Evolutionary conservation across 2,113 vertebrate species (phyloP).

Genomic region (Hoplias malabaricus): DNA sequence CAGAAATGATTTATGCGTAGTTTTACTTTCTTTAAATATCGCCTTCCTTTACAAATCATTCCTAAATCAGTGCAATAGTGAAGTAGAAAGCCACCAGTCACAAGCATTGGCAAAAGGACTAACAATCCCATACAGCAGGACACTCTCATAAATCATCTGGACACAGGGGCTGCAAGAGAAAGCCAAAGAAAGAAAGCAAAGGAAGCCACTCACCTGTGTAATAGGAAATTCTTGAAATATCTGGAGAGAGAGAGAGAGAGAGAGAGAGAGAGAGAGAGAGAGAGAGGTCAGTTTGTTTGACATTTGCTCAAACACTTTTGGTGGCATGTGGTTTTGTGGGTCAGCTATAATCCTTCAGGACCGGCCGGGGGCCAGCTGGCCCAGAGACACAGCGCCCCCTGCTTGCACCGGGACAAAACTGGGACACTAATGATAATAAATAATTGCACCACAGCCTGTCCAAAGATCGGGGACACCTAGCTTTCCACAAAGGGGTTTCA

Average conservation of each 20-base stretch:
- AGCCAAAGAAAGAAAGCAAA: background rate
- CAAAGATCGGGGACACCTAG: too few species aligned
- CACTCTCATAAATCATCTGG: background rate
- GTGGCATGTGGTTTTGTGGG: constrained; percentile 48
- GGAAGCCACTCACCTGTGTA: constrained; percentile 79
- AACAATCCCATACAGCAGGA: background rate
- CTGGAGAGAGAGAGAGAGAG: constrained; percentile 70
- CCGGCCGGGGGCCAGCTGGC: background rate
- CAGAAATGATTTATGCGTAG: too few species aligned
- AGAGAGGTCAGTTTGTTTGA: constrained; percentile 44
- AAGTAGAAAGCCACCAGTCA: background rate
- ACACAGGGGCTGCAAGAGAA: background rate
- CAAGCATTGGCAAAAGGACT: background rate
- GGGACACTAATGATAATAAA: background rate
- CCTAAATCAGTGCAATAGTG: background rate
- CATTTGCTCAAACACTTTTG: constrained; percentile 35
- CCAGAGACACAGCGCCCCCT: constrained; percentile 28
- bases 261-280: constrained; percentile 41
- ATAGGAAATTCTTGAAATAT: constrained; percentile 84
- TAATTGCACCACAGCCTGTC: too few species aligned
- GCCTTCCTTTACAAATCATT: background rate
- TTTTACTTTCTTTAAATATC: too few species aligned
- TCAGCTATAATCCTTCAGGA: constrained; percentile 34
- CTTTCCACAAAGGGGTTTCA: too few species aligned
- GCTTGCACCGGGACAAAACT: background rate